Conservation (phyloP, 2,113 vertebrate species). For the Daboia siamensis region DNA sequence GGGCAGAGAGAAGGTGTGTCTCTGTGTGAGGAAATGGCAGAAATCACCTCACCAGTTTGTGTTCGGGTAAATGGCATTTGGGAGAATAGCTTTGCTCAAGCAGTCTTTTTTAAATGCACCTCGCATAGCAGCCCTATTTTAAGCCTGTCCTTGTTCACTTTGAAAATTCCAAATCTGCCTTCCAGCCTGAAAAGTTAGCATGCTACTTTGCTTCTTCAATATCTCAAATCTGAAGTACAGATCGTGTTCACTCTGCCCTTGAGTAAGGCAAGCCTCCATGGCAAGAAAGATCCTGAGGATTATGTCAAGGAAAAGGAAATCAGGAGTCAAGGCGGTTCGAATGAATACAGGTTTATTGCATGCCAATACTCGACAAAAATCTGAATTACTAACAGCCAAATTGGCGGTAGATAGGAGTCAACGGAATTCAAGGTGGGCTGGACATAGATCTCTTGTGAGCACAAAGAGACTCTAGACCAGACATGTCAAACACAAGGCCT, state of each 20-base stretch:
- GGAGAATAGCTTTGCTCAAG: not conserved
- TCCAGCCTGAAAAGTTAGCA: not conserved
- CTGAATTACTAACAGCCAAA: not conserved
- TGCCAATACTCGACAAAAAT: not conserved
- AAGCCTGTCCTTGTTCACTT: not conserved
- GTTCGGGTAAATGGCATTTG: not conserved
- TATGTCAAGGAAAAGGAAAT: not conserved
- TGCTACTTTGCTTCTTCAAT: not conserved
- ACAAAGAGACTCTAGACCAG: not conserved
- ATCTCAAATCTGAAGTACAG: not conserved
- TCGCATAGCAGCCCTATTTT: not conserved
- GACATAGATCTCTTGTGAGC: not conserved
- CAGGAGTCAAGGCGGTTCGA: not conserved
- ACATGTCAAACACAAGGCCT: too few species aligned
- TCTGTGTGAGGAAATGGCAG: not conserved
- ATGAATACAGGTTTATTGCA: not conserved
- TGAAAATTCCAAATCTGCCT: not conserved
- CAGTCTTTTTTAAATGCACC: not conserved
- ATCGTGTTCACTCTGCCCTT: not conserved
- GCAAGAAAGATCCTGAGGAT: not conserved
- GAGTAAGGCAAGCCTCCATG: not conserved
- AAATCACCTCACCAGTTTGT: not conserved
- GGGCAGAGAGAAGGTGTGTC: not conserved
- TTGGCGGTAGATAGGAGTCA: not conserved
- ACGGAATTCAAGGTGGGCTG: not conserved